phyloP scores from a whole-genome alignment of 53 echinoderm and acorn worm genomes.

The Arbacia lixula region DNA sequence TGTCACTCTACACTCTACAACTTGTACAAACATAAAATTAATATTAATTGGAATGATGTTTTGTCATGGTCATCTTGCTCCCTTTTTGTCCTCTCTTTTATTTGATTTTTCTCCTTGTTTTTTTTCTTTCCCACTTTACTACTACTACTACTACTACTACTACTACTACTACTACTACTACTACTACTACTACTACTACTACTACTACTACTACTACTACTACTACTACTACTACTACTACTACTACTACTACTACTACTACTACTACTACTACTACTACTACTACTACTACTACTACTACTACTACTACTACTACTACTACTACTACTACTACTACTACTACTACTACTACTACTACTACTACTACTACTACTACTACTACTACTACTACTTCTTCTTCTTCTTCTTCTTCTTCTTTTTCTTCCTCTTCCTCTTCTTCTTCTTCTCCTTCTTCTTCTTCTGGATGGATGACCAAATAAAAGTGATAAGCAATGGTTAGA shows the following conservation, averaged over 20 bases:
- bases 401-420: not conserved
- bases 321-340: not conserved
- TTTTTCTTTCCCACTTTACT: too few relatives aligned
- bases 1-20: too few relatives aligned
- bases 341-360: not conserved
- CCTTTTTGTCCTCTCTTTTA: not conserved
- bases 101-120: not conserved
- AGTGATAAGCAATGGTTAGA: not conserved
- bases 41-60: too few relatives aligned
- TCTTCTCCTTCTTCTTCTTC: not conserved
- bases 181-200: not conserved
- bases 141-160: not conserved
- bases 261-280: not conserved
- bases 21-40: too few relatives aligned
- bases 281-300: not conserved
- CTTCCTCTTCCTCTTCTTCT: not conserved
- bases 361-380: not conserved
- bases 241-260: not conserved
- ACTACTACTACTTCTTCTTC: not conserved
- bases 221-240: not conserved
- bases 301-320: not conserved
- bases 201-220: not conserved
- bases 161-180: not conserved
- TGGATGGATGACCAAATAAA: not conserved
- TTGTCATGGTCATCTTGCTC: not conserved